These are phyloP conservation scores for Synergus laeviventris DNA, from an alignment of 2,888 invertebrate genomes.

Conservation along the genomic window DNA sequence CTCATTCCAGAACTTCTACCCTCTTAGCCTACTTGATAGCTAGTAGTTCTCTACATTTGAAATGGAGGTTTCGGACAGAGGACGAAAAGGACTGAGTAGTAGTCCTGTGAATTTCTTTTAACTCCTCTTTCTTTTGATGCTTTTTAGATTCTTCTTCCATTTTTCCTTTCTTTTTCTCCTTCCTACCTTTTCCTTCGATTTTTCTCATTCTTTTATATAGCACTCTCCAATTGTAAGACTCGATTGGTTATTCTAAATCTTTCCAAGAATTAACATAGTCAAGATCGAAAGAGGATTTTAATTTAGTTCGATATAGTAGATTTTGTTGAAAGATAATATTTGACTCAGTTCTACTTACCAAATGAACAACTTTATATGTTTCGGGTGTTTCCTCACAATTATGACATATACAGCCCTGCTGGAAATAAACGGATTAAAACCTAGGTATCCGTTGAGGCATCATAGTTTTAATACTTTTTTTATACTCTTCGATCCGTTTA, in stretches of 20 bases:
- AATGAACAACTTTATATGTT: too few species aligned
- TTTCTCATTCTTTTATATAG: slow-evolving; percentile 21
- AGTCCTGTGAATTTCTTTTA: slow-evolving; percentile 18
- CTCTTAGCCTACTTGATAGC: slow-evolving; percentile 42
- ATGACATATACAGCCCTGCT: too few species aligned
- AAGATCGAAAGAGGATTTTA: background rate
- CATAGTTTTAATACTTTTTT: too few species aligned
- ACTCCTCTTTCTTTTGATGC: background rate
- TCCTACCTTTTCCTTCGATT: background rate
- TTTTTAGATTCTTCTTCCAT: background rate
- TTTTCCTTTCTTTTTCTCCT: background rate
- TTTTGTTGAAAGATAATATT: too few species aligned
- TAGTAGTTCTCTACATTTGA: slow-evolving; percentile 60
- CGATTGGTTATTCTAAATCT: slow-evolving; percentile 55
- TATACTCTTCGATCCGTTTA: too few species aligned
- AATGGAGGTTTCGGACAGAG: slow-evolving; percentile 47
- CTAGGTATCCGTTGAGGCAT: too few species aligned
- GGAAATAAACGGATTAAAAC: too few species aligned
- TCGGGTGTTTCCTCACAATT: too few species aligned
- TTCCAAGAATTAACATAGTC: background rate
- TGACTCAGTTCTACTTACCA: too few species aligned
- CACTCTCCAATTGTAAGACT: slow-evolving; percentile 56
- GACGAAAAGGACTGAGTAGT: background rate
- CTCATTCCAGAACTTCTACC: slow-evolving; percentile 1
- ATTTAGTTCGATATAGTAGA: too few species aligned